Evolutionary conservation across 2,113 vertebrate species (phyloP).

Genomic region (Mastomys coucha): DNA sequence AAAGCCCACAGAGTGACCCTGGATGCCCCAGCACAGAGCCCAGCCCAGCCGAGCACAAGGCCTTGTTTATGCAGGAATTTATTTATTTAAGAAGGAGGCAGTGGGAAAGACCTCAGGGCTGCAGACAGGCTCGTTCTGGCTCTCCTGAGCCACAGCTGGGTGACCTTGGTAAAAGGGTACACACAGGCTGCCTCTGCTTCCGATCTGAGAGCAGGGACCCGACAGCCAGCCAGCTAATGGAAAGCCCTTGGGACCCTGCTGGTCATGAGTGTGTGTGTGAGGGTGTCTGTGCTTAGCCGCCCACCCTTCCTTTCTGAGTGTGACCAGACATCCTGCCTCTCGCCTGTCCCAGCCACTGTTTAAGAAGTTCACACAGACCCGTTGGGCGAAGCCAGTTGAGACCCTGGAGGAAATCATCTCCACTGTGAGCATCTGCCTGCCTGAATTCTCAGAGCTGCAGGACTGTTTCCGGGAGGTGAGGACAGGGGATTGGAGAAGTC

Average conservation of each 20-base stretch:
- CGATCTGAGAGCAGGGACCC: neutral
- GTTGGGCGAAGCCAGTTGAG: conserved; percentile 86
- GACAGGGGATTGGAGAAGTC: no score
- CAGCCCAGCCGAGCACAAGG: neutral
- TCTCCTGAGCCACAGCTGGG: neutral
- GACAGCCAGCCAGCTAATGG: neutral
- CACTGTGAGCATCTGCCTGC: conserved; percentile 77
- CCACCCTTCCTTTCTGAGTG: neutral
- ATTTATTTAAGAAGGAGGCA: conserved; percentile 18
- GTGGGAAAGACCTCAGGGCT: neutral
- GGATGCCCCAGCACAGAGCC: neutral
- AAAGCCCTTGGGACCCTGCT: neutral
- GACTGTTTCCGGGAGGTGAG: conserved; percentile 83
- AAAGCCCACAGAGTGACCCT: neutral
- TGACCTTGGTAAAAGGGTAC: neutral
- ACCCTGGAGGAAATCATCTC: conserved; percentile 87
- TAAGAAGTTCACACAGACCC: conserved; percentile 87
- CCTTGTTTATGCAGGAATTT: conserved; percentile 63
- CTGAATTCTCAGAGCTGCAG: conserved; percentile 85
- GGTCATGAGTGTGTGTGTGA: neutral
- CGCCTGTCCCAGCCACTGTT: conserved; percentile 84
- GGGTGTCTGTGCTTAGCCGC: neutral
- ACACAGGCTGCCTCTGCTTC: neutral
- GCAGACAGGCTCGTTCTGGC: neutral
- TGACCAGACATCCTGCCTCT: conserved; percentile 43